Evolutionary conservation across 1,140 invertebrate species (phyloP).

Genomic region (Thaumetopoea pityocampa): DNA sequence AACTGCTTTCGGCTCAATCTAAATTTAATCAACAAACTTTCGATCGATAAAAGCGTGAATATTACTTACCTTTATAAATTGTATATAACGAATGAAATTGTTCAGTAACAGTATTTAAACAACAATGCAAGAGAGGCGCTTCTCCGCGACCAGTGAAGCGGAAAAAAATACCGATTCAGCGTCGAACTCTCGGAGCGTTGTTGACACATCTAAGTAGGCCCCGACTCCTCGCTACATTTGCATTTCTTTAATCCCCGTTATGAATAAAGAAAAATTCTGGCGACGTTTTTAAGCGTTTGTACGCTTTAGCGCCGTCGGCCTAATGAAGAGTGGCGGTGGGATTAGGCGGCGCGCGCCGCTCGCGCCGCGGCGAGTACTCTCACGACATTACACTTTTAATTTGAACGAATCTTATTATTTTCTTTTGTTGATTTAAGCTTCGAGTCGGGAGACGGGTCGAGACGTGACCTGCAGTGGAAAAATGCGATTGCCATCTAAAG

Average conservation of each 20-base stretch:
- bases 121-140: slow-evolving; percentile 15
- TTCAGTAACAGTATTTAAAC: slow-evolving; percentile 14
- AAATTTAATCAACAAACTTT: too few relatives aligned
- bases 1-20: too few relatives aligned
- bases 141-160: slow-evolving; percentile 14
- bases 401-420: slow-evolving; percentile 80
- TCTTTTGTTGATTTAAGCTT: slow-evolving; percentile 81
- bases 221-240: slow-evolving; percentile 68
- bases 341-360: slow-evolving; percentile 39
- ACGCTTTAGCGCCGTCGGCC: slow-evolving; percentile 42
- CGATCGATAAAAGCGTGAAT: too few relatives aligned
- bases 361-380: slow-evolving; percentile 51
- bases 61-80: too few relatives aligned
- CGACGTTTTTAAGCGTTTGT: slow-evolving; percentile 59
- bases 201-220: slow-evolving; percentile 72
- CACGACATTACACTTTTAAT: slow-evolving; percentile 81
- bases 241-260: slow-evolving; percentile 73
- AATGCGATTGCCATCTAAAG: slow-evolving; percentile 80
- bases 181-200: slow-evolving; percentile 36
- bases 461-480: slow-evolving; percentile 80
- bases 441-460: slow-evolving; percentile 70
- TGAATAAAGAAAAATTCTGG: slow-evolving; percentile 74
- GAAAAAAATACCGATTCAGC: slow-evolving; percentile 23
- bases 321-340: slow-evolving; percentile 66
- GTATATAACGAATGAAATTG: slow-evolving; percentile 1